Percentiles rank a stretch among this genome's conserved stretches.
Conservation (phyloP, 92 coral and sea anemone genomes). For the Heteractis magnifica region DNA sequence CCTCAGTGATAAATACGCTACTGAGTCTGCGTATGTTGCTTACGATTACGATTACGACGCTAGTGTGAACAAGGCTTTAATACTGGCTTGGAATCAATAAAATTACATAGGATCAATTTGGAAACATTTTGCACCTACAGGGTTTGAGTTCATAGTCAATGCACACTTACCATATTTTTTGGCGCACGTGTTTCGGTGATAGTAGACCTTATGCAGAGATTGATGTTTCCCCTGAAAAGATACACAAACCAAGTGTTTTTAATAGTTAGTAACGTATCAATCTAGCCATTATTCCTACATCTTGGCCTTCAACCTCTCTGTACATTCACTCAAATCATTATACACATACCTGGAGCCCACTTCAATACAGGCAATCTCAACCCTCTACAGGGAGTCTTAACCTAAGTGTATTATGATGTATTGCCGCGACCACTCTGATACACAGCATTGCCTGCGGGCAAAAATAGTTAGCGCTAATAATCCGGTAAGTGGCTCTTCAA, state of each 20-base stretch:
- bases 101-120: background rate
- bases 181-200: background rate
- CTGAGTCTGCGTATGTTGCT: too few species aligned
- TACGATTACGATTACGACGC: too few species aligned
- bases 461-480: conserved; percentile 8
- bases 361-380: background rate
- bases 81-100: too few species aligned
- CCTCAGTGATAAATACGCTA: too few species aligned
- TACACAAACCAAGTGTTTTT: background rate
- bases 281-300: background rate
- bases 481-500: conserved; percentile 13
- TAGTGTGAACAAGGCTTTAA: too few species aligned
- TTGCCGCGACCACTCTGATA: background rate
- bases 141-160: background rate
- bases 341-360: conserved; percentile 1
- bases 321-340: background rate
- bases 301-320: background rate
- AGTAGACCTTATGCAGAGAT: background rate
- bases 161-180: background rate
- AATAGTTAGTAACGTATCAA: background rate
- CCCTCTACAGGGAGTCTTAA: background rate
- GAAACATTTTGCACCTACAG: background rate
- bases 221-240: background rate
- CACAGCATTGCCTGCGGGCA: background rate
- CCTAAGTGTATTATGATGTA: background rate